Evolutionary conservation across 2,113 vertebrate species (phyloP).

Genomic region (Grus americana): DNA sequence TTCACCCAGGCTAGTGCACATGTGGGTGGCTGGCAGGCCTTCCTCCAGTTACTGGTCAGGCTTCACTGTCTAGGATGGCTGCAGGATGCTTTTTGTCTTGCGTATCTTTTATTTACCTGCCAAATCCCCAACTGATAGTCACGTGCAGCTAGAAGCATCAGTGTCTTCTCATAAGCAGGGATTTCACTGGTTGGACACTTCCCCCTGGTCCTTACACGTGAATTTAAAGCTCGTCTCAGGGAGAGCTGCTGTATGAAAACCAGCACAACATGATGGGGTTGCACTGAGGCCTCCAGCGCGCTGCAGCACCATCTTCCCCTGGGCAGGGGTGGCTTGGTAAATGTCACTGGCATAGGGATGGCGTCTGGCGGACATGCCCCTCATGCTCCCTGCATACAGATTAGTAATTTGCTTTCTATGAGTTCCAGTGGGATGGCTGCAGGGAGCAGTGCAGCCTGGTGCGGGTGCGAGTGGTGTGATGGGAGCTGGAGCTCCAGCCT

Average conservation of each 20-base stretch:
- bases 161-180: background rate
- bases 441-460: background rate
- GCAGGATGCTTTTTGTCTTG: background rate
- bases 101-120: rapidly evolving
- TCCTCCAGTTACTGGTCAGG: background rate
- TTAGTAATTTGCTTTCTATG: background rate
- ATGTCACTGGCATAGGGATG: rapidly evolving
- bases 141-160: rapidly evolving
- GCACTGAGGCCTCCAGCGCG: background rate
- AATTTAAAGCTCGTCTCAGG: background rate
- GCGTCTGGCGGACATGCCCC: rapidly evolving
- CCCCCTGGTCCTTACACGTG: rapidly evolving
- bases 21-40: background rate
- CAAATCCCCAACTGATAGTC: rapidly evolving
- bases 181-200: background rate
- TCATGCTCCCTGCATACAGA: background rate
- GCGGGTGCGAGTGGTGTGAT: background rate
- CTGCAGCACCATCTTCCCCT: background rate
- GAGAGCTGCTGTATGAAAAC: background rate
- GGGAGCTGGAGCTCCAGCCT: rapidly evolving
- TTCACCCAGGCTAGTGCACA: rapidly evolving
- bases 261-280: background rate
- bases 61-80: background rate
- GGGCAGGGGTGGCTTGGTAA: background rate
- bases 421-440: background rate